phyloP scores from a whole-genome alignment of 2,888 invertebrate species.

The Callosobruchus maculatus region DNA sequence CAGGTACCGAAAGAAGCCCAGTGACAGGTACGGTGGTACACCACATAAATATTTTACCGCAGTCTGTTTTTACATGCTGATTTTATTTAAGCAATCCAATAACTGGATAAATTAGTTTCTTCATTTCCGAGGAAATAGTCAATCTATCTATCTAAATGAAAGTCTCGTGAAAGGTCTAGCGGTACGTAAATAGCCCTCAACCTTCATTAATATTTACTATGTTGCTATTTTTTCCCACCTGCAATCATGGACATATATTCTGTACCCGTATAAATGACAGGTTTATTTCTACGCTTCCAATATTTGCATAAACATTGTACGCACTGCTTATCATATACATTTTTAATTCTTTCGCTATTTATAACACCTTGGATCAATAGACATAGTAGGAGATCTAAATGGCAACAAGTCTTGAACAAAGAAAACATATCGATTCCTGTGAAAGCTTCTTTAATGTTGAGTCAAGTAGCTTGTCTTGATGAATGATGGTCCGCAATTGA shows the following conservation, averaged over 20 bases:
- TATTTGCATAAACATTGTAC: neutral
- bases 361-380: neutral
- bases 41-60: neutral
- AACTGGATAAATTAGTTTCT: neutral
- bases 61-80: neutral
- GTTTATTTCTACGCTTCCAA: neutral
- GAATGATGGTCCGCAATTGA: too few relatives aligned
- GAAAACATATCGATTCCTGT: too few relatives aligned
- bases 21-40: neutral
- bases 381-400: too few relatives aligned
- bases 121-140: neutral
- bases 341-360: neutral
- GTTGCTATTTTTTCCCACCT: neutral
- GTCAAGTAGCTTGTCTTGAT: too few relatives aligned
- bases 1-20: neutral
- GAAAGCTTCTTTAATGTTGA: too few relatives aligned
- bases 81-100: neutral
- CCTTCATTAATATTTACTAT: neutral
- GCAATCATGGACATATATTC: neutral
- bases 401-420: too few relatives aligned
- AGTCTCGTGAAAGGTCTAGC: neutral
- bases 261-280: neutral
- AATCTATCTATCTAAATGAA: neutral
- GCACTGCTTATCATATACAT: neutral
- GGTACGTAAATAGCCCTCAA: neutral